Evolutionary conservation across 2,113 vertebrate genomes (phyloP), one percentile per base, ranked within the genome.

Genomic region (Psephotus haematonotus): DNA sequence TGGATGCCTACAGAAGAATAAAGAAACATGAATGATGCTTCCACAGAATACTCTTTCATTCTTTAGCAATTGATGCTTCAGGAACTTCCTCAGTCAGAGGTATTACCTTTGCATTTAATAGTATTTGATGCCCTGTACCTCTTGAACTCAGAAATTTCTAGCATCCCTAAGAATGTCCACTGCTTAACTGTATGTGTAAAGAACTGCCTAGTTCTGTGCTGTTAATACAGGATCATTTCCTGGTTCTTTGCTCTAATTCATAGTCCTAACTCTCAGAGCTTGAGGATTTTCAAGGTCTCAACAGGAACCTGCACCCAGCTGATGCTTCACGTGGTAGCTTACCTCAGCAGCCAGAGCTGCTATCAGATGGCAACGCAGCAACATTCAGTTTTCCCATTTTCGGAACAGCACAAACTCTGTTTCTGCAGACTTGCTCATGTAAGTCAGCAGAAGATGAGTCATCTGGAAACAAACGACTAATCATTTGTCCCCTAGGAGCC

Each of bases 401-500:
- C 46, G 64, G 59, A 84, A 67, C 43, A 72, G 65, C 49, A 77
- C 39, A 74, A 84, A 95, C 77, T 65, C 72, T 63, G 11, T 57
- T 95, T 86, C 92, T 75, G 88, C 80, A 91, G 92, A 76, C 65
- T 71, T 49, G 59, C 63, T 81, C 60, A 62, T 82, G 55, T 86
- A 74, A 91, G 64, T 75, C 93, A 92, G 76, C 78, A 91, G 53
- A 90, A 96, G 72, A 96, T 97, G 95, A 97, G 60, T 93, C 88
- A 92, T 83, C 65, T 90, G 90, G 89, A 92, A 96, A 96, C 93
- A 89, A 93, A 75, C 31, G 65, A 57, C 22, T 63, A 71, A 79
- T 80, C 22, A 64, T 71, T 92, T 94, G 59, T 94, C 95, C 83
- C 75, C 46, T 46, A 88, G 91, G 89, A 95, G 90, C 49, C 82